Percentiles rank a stretch among this genome's conserved stretches.
These are phyloP conservation scores for Pelecanus crispus DNA, from an alignment of 2,113 vertebrate species.

Conservation along the genomic window DNA sequence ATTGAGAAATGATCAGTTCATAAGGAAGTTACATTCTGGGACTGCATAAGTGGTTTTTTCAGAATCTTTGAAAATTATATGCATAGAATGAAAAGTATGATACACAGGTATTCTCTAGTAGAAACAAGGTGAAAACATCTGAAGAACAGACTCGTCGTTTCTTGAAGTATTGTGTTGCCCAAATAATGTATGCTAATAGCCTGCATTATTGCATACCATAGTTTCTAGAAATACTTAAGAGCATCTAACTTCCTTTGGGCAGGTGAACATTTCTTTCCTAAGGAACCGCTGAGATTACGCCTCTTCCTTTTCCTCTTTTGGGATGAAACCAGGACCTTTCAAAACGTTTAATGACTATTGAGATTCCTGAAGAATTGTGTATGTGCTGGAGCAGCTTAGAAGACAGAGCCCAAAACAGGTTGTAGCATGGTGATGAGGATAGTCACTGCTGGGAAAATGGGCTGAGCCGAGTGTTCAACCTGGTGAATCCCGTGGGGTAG, in stretches of 20 bases:
- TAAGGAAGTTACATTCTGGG: not conserved
- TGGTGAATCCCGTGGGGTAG: not conserved
- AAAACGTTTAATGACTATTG: not conserved
- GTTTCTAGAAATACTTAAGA: not conserved
- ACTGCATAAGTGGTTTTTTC: not conserved
- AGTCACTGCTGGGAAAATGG: not conserved
- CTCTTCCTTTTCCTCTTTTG: not conserved
- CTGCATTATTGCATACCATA: not conserved
- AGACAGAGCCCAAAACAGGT: not conserved
- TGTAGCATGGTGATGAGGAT: accelerated
- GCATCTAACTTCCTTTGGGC: not conserved
- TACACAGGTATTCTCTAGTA: not conserved
- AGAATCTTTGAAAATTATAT: not conserved
- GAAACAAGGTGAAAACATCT: not conserved
- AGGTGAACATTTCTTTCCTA: not conserved
- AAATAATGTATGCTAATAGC: accelerated
- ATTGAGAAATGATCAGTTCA: not conserved
- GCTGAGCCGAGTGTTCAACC: not conserved
- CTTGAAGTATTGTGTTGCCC: not conserved
- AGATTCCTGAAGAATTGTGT: not conserved
- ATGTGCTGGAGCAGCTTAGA: not conserved
- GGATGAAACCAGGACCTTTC: not conserved
- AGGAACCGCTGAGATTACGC: not conserved
- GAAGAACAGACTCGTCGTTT: not conserved
- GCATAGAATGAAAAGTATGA: not conserved